Percentiles rank a stretch among this genome's conserved stretches.
These are phyloP conservation scores for Mythimna lalbum DNA, from an alignment of 2,888 invertebrate species.

Conservation along the genomic window DNA sequence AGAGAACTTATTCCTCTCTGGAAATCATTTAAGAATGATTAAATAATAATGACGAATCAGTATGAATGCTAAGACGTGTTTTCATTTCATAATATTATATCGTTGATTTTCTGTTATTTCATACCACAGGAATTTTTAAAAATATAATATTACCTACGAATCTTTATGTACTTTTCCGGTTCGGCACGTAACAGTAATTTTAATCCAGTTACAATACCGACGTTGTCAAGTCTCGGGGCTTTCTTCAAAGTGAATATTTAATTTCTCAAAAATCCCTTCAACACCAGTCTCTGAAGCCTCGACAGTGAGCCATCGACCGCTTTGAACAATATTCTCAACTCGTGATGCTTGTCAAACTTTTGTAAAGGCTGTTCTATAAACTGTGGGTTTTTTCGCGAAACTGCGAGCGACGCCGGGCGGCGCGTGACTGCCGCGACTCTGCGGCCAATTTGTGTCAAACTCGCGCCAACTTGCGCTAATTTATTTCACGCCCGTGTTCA, in stretches of 20 bases:
- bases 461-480: conserved; percentile 67
- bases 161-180: conserved; percentile 4
- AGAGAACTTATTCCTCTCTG: too few relatives aligned
- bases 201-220: conserved; percentile 27
- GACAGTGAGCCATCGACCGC: conserved; percentile 9
- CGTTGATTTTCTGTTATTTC: background rate
- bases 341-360: conserved; percentile 65
- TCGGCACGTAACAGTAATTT: conserved; percentile 18
- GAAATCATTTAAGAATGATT: too few relatives aligned
- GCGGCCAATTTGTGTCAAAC: conserved; percentile 67
- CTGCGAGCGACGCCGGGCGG: background rate
- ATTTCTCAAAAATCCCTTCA: conserved; percentile 39
- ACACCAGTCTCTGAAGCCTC: conserved; percentile 14
- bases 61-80: background rate
- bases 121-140: background rate
- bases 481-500: conserved; percentile 63
- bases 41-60: too few relatives aligned
- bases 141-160: background rate
- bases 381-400: conserved; percentile 42
- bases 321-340: conserved; percentile 42
- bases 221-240: conserved; percentile 24
- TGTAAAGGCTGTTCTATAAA: conserved; percentile 63
- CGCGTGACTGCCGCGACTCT: conserved; percentile 16
- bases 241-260: conserved; percentile 43
- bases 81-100: background rate